phyloP scores from a whole-genome alignment of 2,113 vertebrate genomes.

The Coryphaenoides rupestris region DNA sequence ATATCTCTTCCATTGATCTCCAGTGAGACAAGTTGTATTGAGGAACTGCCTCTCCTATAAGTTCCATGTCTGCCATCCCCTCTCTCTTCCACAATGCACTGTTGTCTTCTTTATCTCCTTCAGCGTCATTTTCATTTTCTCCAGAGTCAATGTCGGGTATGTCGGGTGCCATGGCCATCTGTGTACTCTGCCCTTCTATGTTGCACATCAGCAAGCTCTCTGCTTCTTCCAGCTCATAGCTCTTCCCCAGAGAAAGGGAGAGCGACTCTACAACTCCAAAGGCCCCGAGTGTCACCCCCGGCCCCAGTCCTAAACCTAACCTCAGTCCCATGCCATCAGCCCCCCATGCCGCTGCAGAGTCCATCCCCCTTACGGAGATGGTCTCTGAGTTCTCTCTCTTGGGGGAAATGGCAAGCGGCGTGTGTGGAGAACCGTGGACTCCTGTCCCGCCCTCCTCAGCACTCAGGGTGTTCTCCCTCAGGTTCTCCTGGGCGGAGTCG shows the following conservation, averaged over 20 bases:
- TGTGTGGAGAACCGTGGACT: slow-evolving; percentile 63
- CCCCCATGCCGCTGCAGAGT: slow-evolving; percentile 45
- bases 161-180: slow-evolving; percentile 42
- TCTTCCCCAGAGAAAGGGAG: slow-evolving; percentile 56
- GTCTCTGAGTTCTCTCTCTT: slow-evolving; percentile 79
- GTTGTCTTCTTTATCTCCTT: slow-evolving; percentile 65
- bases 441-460: slow-evolving; percentile 64
- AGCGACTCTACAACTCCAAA: slow-evolving; percentile 62
- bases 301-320: slow-evolving; percentile 44
- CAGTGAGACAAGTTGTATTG: slow-evolving; percentile 67
- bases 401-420: slow-evolving; percentile 73
- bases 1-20: slow-evolving; percentile 74
- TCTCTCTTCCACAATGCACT: slow-evolving; percentile 48
- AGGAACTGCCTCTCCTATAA: slow-evolving; percentile 38
- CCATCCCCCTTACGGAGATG: slow-evolving; percentile 43
- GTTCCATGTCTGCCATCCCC: slow-evolving; percentile 52
- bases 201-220: slow-evolving; percentile 70
- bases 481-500: slow-evolving; percentile 74
- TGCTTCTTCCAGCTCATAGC: slow-evolving; percentile 66
- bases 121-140: slow-evolving; percentile 43
- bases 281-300: slow-evolving; percentile 41
- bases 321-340: slow-evolving; percentile 39
- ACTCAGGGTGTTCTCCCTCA: slow-evolving; percentile 68
- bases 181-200: slow-evolving; percentile 50
- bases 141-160: slow-evolving; percentile 32